Conservation (phyloP, 2,113 vertebrate genomes). For the Channa argus region DNA sequence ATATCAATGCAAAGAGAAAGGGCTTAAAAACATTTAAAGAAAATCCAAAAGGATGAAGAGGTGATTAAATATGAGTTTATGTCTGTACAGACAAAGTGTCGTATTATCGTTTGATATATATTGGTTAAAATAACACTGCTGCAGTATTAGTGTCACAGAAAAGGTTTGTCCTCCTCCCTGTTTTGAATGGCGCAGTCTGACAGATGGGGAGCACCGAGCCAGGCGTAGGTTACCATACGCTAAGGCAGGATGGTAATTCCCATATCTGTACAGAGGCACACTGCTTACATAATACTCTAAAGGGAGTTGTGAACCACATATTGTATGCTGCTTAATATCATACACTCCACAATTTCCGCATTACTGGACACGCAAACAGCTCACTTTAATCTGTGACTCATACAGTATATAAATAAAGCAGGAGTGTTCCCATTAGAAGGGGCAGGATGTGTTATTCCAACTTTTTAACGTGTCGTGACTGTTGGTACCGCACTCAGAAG, state of each 20-base stretch:
- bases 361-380: conserved; percentile 25
- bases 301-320: conserved; percentile 35
- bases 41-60: background rate
- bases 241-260: conserved; percentile 54
- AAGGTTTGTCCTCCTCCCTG: conserved; percentile 16
- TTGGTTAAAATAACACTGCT: background rate
- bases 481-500: background rate
- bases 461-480: conserved; percentile 33
- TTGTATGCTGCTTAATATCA: conserved; percentile 33
- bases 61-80: background rate
- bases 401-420: conserved; percentile 53
- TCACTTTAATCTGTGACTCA: conserved; percentile 48
- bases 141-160: conserved; percentile 7
- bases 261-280: conserved; percentile 37
- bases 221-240: conserved; percentile 49
- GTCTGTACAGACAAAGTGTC: background rate
- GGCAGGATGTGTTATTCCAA: conserved; percentile 12
- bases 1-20: background rate
- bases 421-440: conserved; percentile 7
- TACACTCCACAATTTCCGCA: conserved; percentile 33
- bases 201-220: conserved; percentile 53
- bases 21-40: background rate
- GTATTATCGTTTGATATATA: background rate
- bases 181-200: conserved; percentile 23
- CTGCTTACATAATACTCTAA: conserved; percentile 59